Evolutionary conservation across 2,113 vertebrate genomes (phyloP), one percentile per base, ranked within the genome.

Genomic region (Alexandromys fortis): DNA sequence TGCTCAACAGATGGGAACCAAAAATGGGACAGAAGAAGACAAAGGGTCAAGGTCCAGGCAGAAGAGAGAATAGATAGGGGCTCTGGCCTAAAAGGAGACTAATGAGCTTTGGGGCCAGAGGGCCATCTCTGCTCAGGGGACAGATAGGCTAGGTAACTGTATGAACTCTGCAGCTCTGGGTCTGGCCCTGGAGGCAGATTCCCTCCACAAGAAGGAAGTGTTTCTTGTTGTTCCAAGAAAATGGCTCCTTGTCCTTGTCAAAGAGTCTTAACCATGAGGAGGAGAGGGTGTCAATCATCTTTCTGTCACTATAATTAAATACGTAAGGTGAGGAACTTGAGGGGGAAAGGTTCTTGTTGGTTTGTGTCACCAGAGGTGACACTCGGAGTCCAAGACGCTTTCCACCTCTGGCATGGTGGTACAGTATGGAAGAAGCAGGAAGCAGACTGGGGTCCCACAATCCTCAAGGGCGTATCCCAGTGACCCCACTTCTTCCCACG

Each of bases 41-140:
- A 67, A 4, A 55, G 55, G 63, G 38, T 0, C 0, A 5, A 42
- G 42, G 73, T 63, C 30, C 26, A 38, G 68, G n/a, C 16, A 73
- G 70, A 3, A 30, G 52, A 13, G 49, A 68, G 49, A 33, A 38
- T 26, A 58, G 26, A 9, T 11, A 42, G 16, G 26, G 22, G 65
- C 4, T 58, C 16, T 55, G 47, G 12, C 28, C n/a, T n/a, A 83
- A 58, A 19, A 65, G 2, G 35, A 73, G 68, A 61, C 21, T 52
- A 24, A n/a, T 16, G 17, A 19, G 17, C 33, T 35, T 22, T 42
- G n/a, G 24, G 21, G 28, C 13, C 9, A 0, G 11, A 0, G 12
- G 5, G 12, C 42, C 10, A 16, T 28, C n/a, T 86, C 26, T 79
- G 72, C 33, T 55, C 38, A 58, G 5, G n/a, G 16, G 10, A 13